These are phyloP conservation scores for Buathra laborator DNA, from an alignment of 2,888 invertebrate genomes.

Conservation along the genomic window DNA sequence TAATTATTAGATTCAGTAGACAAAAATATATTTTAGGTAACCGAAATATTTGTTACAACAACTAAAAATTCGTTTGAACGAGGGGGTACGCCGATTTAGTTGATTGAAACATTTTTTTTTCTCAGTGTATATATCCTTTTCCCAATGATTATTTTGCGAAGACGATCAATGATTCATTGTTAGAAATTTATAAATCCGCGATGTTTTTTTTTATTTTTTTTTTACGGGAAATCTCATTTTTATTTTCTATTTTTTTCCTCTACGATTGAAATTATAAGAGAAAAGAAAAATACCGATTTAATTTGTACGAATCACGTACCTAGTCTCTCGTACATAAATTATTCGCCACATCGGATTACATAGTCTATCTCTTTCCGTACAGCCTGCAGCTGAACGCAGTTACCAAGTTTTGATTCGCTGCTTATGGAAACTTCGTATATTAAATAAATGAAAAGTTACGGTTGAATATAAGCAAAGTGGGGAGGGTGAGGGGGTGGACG, in stretches of 20 bases:
- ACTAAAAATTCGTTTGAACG: too few species aligned
- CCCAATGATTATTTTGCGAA: too few species aligned
- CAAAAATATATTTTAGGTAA: too few species aligned
- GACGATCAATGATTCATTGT: too few species aligned
- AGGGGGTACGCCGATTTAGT: too few species aligned
- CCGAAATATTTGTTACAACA: too few species aligned
- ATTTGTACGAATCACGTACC: conserved; percentile 8
- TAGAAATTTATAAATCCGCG: too few species aligned
- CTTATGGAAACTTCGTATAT: conserved; percentile 53
- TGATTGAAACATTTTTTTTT: too few species aligned
- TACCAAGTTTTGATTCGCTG: conserved; percentile 49
- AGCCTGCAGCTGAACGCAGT: not conserved
- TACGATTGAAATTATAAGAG: not conserved
- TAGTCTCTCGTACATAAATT: conserved; percentile 2
- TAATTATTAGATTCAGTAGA: too few species aligned
- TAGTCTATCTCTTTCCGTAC: not conserved
- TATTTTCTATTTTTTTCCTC: too few species aligned
- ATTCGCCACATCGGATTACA: conserved; percentile 8
- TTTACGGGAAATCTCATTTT: too few species aligned
- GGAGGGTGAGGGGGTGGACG: not conserved
- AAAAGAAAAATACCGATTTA: not conserved
- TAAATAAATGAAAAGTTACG: conserved; percentile 49
- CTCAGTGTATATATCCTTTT: too few species aligned
- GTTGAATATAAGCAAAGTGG: conserved; percentile 2
- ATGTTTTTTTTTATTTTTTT: not conserved